Conservation (phyloP, 2,797 vertebrate species). For the Alosa sapidissima region DNA sequence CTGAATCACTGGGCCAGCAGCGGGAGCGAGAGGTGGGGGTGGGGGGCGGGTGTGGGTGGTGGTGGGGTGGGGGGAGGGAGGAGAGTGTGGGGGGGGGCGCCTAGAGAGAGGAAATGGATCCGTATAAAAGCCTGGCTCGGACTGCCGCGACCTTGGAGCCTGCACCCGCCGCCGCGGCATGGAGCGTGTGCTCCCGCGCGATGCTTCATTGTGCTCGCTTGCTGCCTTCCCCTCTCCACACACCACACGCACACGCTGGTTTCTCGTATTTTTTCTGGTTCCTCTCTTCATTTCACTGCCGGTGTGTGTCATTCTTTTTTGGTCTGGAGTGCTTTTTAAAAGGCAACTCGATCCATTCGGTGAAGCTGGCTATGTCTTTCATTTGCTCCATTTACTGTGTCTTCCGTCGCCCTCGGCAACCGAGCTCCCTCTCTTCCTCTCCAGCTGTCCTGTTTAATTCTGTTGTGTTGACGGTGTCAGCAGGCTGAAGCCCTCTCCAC, state of each 20-base stretch:
- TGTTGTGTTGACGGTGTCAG: neutral
- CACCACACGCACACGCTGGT: conserved; percentile 12
- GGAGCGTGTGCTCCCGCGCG: conserved; percentile 31
- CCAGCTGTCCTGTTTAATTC: conserved; percentile 40
- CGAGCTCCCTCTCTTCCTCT: conserved; percentile 28
- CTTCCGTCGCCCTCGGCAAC: conserved; percentile 32
- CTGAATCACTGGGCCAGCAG: conserved; percentile 99
- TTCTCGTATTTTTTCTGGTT: conserved; percentile 12
- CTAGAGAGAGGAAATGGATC: conserved; percentile 96
- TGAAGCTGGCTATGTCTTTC: conserved; percentile 40
- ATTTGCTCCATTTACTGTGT: conserved; percentile 47
- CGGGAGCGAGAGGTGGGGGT: conserved; percentile 46
- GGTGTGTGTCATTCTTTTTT: conserved; percentile 42
- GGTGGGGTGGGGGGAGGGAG: neutral
- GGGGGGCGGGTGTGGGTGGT: neutral
- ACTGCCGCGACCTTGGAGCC: conserved; percentile 92
- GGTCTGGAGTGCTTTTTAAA: conserved; percentile 51
- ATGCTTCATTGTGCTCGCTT: conserved; percentile 53
- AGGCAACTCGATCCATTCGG: conserved; percentile 51
- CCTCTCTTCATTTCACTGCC: conserved; percentile 28
- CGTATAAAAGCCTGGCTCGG: conserved; percentile 89
- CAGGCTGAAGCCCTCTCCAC: neutral
- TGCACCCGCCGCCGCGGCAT: conserved; percentile 79
- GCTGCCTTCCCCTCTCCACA: conserved; percentile 34
- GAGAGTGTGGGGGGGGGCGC: conserved; percentile 72